Base-by-base conservation (phyloP, 2,888 invertebrate genomes). In the Thumatha senex region DNA sequence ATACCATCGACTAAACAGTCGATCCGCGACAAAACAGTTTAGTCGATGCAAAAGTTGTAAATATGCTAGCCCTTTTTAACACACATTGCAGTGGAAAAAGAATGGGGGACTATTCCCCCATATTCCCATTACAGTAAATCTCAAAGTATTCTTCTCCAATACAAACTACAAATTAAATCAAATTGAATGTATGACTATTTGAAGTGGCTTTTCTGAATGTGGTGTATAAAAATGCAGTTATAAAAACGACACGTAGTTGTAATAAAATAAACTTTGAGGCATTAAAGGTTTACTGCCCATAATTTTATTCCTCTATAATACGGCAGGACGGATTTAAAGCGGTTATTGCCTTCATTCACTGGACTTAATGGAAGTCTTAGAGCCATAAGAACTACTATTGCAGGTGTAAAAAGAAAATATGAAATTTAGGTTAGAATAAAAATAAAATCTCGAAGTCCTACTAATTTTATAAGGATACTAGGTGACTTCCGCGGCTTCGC, bases 271-370 rank as follows among this genome's bases (percentile, higher is more conserved):
- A 50, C 54, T 50, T 51, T 40, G 50, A 49, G 18, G 18, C 49
- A 46, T 33, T 59, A 38, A 49, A 52, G 51, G 47, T 48, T 51
- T 67, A 56, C 54, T 54, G 50, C 30, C 51, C 54, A 56, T 56
- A 51, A 47, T 29, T 47, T 56, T 49, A 47, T 43, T 18, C 41
- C 15, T 46, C 34, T 40, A 52, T 48, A 4, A 48, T 46, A 8
- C 45, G 7, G 47, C 51, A 49, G 41, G 13, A 10, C 11, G 51
- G 40, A 58, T 39, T 44, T 40, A 15, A 29, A 12, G 14, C 14
- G 5, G 15, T n/a, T 15, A 14, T 33, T 42, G 18, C 15, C n/a
- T 18, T n/a, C 18, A 39, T 18, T n/a, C 9, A 39, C 39, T n/a
- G 18, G 7, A n/a, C 24, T 39, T 39, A 39, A 24, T 9, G 14